phyloP scores from a whole-genome alignment of 2,797 vertebrate genomes.

The Anas bernieri region DNA sequence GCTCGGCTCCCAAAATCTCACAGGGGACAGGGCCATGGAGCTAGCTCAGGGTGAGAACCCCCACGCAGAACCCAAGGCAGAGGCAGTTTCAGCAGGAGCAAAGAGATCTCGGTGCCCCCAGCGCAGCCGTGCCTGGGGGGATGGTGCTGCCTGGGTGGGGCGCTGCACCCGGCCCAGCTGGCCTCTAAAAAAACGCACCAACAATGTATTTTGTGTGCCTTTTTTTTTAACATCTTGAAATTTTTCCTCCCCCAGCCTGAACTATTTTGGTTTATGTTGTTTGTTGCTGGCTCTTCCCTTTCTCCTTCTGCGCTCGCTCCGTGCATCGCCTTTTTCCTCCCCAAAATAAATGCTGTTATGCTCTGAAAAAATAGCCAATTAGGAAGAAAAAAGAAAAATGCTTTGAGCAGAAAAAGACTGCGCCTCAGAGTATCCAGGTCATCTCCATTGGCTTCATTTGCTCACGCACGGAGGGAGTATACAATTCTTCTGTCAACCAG shows the following conservation, averaged over 20 bases:
- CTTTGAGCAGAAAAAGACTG: slow-evolving; percentile 38
- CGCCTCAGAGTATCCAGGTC: slow-evolving; percentile 60
- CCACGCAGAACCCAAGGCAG: neutral
- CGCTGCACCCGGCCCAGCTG: neutral
- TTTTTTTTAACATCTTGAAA: slow-evolving; percentile 30
- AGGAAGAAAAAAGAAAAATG: neutral
- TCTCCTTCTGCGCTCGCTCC: slow-evolving; percentile 56
- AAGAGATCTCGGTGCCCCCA: no score
- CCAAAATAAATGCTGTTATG: slow-evolving; percentile 61
- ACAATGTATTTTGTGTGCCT: neutral
- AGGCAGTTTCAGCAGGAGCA: neutral
- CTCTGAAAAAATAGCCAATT: slow-evolving; percentile 54
- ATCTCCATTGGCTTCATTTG: slow-evolving; percentile 47
- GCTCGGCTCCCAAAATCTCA: neutral
- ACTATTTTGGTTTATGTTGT: slow-evolving; percentile 55
- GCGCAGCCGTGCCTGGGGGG: neutral
- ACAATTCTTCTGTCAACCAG: slow-evolving; percentile 43
- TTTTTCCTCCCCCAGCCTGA: slow-evolving; percentile 62
- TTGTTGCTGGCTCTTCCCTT: slow-evolving; percentile 65
- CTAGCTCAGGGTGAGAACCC: neutral
- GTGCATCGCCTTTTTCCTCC: slow-evolving; percentile 41
- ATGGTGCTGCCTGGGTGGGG: neutral
- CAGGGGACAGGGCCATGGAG: neutral
- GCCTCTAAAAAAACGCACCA: neutral
- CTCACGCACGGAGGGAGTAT: slow-evolving; percentile 30